A percentile compares a stretch with the other conserved stretches of the same genome.
Conservation (phyloP, 2,797 vertebrate species). For the Ctenosaura bakeri region DNA sequence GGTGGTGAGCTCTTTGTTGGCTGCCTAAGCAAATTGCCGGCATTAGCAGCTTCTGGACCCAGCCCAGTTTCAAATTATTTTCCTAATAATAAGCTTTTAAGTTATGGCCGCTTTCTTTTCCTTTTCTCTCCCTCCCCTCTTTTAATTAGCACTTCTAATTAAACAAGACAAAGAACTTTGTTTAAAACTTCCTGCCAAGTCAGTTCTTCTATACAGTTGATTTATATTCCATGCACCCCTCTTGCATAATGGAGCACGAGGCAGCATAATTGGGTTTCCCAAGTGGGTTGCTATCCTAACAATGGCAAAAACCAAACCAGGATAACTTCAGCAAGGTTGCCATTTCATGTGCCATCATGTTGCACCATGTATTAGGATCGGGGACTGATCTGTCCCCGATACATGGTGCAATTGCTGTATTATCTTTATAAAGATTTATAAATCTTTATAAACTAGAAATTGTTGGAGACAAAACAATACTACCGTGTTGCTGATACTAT, state of each 20-base stretch:
- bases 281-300: not conserved
- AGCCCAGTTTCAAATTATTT: not conserved
- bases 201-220: not conserved
- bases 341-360: not conserved
- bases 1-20: not conserved
- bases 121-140: too few relatives aligned
- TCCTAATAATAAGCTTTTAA: constrained; percentile 17
- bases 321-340: not conserved
- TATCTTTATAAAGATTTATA: not conserved
- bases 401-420: not conserved
- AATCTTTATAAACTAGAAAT: not conserved
- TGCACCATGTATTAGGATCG: too few relatives aligned
- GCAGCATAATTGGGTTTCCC: too few relatives aligned
- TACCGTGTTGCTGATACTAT: not conserved
- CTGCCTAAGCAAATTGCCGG: too few relatives aligned
- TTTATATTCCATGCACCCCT: not conserved
- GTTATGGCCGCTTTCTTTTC: not conserved
- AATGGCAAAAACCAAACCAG: too few relatives aligned
- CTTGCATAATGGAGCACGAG: not conserved
- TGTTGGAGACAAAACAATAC: too few relatives aligned
- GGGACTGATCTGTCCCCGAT: too few relatives aligned
- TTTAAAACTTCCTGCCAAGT: not conserved
- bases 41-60: not conserved
- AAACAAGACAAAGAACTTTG: not conserved
- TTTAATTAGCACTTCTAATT: not conserved